These are phyloP conservation scores for Balanococcus diminutus DNA, from an alignment of 2,888 invertebrate species.

Conservation along the genomic window DNA sequence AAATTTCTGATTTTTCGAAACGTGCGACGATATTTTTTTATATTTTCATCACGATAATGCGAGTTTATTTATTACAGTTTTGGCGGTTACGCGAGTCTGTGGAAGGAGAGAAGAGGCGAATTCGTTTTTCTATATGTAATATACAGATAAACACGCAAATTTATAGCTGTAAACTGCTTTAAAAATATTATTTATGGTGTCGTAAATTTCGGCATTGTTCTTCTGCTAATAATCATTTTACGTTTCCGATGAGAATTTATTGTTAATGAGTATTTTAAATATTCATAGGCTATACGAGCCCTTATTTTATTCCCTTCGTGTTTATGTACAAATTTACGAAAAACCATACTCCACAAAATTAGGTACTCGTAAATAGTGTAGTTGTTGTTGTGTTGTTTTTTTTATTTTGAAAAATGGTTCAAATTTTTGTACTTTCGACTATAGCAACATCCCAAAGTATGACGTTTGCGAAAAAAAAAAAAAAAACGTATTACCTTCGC, in stretches of 20 bases:
- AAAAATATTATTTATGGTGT: constrained; percentile 15
- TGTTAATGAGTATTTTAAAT: neutral
- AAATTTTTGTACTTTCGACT: no score
- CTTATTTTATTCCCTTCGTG: no score
- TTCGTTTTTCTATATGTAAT: neutral
- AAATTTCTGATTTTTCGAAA: neutral
- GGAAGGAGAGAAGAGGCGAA: neutral
- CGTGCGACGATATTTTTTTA: neutral
- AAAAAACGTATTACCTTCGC: no score
- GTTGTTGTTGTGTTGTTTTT: no score
- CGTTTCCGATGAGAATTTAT: neutral
- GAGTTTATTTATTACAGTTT: neutral
- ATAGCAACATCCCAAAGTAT: no score
- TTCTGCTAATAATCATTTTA: constrained; percentile 19
- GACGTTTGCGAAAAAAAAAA: no score
- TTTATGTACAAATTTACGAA: no score
- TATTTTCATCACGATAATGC: neutral
- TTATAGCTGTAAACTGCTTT: constrained; percentile 11
- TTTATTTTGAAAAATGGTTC: no score
- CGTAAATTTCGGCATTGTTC: neutral
- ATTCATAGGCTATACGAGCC: neutral
- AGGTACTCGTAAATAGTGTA: no score
- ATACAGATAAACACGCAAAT: neutral
- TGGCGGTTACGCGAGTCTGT: neutral
- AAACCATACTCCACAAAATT: no score